Evolutionary conservation across 2,113 vertebrate species (phyloP), one percentile per base, ranked within the genome.

Genomic region (Nothocercus nigrocapillus): DNA sequence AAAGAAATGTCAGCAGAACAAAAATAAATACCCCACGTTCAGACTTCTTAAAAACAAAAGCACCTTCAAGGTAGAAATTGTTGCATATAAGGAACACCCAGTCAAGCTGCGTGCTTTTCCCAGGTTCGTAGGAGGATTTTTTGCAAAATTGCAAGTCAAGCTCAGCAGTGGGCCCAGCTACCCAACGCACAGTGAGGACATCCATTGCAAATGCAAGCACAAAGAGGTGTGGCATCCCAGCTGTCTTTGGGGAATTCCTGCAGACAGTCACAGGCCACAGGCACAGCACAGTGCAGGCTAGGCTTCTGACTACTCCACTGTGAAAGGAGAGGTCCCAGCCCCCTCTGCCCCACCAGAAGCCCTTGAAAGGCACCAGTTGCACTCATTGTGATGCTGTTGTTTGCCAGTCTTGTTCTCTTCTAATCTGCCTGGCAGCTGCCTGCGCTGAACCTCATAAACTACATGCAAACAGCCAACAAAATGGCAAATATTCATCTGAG

Each of bases 151-250:
- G 53, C 27, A 28, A 16, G 53, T 54, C 53, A 54, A 28, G 27
- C 53, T 54, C 21, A 16, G 27, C 53, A 16, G 53, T 16, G 27
- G 53, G 53, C 53, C 27, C 53, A 5, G 7, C 27, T 8, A 28
- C 53, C 53, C 7, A 15, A 54, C 9, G 27, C 53, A 54, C 53
- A 28, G 27, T 54, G 16, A 27, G 27, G 53, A 54, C 21, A 54
- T 54, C 27, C 53, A 45, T n/a, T 4, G 4, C 14, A 36, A 6
- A 2, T 13, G 13, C 8, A 21, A 12, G 14, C 14, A 16, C 62
- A 7, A 0, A 0, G 40, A 3, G 3, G 19, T 13, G 14, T 13
- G 32, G 67, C 11, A 11, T 42, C 4, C 2, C 6, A 1, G 7
- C 25, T 0, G 0, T 44, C 11, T 25, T 4, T 0, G 9, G 1